Conservation (phyloP, 2,113 vertebrate species). For the Cyprinodon brontotheroides region DNA sequence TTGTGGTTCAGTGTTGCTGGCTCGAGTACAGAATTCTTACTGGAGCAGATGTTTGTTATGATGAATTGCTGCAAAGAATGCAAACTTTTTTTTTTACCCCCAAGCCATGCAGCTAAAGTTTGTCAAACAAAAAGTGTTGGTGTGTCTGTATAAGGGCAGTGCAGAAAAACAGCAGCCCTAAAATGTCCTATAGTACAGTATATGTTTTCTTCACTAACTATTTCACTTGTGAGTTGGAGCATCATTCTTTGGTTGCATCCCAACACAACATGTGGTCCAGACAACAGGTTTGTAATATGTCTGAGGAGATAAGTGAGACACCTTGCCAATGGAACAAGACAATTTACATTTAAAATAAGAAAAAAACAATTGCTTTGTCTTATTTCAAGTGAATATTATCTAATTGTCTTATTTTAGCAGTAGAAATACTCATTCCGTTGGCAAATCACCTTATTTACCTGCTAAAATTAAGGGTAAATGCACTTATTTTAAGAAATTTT, state of each 20-base stretch:
- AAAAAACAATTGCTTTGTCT: too few species aligned
- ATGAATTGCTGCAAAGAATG: slow-evolving; percentile 55
- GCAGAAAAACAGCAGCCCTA: background rate
- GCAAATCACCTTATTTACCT: too few species aligned
- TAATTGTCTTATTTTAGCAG: too few species aligned
- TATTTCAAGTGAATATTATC: too few species aligned
- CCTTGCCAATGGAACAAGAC: too few species aligned
- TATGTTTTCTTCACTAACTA: background rate
- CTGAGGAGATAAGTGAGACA: too few species aligned
- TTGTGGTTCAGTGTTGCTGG: slow-evolving; percentile 15
- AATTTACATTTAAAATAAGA: too few species aligned
- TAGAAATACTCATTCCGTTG: too few species aligned
- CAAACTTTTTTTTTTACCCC: background rate
- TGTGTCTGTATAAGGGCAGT: background rate
- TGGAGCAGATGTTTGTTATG: slow-evolving; percentile 31
- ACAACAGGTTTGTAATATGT: slow-evolving; percentile 36
- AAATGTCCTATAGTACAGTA: background rate
- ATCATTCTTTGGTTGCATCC: slow-evolving; percentile 47
- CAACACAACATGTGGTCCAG: slow-evolving; percentile 44
- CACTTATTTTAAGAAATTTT: too few species aligned
- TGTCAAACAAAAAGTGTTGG: background rate
- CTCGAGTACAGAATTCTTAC: slow-evolving; percentile 21
- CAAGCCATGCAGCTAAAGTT: slow-evolving; percentile 20
- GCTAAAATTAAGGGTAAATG: too few species aligned
- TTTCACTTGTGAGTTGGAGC: background rate